Base-by-base conservation (phyloP, 2,797 vertebrate genomes). In the Gymnoscopelus microlampas region DNA sequence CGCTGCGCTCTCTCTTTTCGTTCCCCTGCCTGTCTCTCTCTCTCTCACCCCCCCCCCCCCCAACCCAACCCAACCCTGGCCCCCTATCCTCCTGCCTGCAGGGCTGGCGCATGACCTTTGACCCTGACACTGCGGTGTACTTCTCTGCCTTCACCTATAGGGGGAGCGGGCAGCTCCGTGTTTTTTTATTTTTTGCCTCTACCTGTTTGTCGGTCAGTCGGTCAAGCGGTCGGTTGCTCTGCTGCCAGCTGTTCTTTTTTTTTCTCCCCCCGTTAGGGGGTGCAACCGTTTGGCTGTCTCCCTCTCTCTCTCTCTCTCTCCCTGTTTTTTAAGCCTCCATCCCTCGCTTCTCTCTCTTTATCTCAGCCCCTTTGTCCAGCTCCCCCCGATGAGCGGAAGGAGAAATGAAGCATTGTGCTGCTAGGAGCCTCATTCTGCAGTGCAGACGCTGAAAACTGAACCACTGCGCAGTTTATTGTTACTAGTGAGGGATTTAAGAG, bases 61-160 rank as follows among this genome's bases (percentile, higher is more conserved):
- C 63, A 35, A 5, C 76, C 76, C 69, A 88, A 80, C 88, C 89
- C 92, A 87, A 88, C 89, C 84, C 68, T 83, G 73, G 88, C 91
- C 92, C 92, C 93, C 92, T 93, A 84, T 91, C 86, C 87, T 93
- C 91, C 92, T 70, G 82, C 88, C 88, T 89, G 88, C 93, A 90
- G 90, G 91, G 93, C 92, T 91, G 91, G 93, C 93, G 93, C 94
- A 95, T 91, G 94, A 93, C 89, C 85, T 87, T 87, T 93, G 84
- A 90, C 83, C 76, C 91, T 80, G 84, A 54, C 80, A 80, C 81
- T 77, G 74, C 77, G 88, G 89, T 81, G 85, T 79, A 86, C 89
- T 82, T 85, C 70, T 85, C 85, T 86, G 83, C 83, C 85, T 89
- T 82, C 83, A 89, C 89, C 85, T 89, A 83, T 90, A 85, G 87